phyloP scores from a whole-genome alignment of 2,888 invertebrate genomes.

The Lamellibrachia columna region DNA sequence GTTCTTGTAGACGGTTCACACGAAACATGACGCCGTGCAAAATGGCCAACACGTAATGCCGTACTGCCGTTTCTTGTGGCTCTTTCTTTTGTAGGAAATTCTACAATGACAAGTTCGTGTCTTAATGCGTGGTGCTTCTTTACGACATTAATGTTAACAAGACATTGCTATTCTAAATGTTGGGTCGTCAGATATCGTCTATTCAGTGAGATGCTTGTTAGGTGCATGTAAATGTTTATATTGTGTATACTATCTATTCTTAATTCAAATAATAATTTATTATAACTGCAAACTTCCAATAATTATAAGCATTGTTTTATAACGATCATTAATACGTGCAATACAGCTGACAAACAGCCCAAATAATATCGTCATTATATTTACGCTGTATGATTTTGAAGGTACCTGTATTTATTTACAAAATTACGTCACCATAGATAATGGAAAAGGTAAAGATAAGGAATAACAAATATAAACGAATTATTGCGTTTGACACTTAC shows the following conservation, averaged over 20 bases:
- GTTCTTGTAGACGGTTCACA: not conserved
- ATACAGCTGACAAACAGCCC: not conserved
- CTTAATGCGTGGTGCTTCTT: not conserved
- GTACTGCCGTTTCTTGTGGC: not conserved
- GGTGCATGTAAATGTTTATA: too few species aligned
- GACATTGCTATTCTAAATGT: not conserved
- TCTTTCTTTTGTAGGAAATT: not conserved
- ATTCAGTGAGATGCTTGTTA: not conserved
- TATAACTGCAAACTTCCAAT: not conserved
- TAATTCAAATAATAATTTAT: not conserved
- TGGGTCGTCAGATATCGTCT: not conserved
- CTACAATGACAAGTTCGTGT: not conserved
- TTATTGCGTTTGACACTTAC: not conserved
- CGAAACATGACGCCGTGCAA: not conserved
- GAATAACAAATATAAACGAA: not conserved
- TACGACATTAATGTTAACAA: not conserved
- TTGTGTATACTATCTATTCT: too few species aligned
- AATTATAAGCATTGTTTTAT: not conserved
- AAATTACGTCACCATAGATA: not conserved
- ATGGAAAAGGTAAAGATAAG: not conserved
- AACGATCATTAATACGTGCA: not conserved
- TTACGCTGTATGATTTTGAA: not conserved
- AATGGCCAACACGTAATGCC: not conserved
- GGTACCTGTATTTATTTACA: not conserved
- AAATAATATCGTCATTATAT: not conserved